Conservation (phyloP, 2,888 invertebrate genomes). For the Amiota mariae region DNA sequence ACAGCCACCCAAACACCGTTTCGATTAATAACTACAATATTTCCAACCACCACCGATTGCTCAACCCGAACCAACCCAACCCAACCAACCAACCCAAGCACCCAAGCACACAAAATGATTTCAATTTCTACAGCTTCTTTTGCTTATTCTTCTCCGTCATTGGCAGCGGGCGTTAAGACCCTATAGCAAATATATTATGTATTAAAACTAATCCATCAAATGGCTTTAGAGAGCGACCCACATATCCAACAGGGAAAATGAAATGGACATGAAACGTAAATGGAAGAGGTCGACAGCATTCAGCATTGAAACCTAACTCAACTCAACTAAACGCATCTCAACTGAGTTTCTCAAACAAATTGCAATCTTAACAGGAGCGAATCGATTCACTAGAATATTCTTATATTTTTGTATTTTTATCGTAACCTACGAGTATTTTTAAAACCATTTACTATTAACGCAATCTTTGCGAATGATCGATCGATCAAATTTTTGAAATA, state of each 20-base stretch:
- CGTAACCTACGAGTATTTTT: too few species aligned
- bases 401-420: too few species aligned
- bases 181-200: conserved; percentile 32
- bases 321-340: neutral
- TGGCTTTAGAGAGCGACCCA: conserved; percentile 55
- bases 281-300: neutral
- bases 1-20: conserved; percentile 25
- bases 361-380: neutral
- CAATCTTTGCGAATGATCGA: too few species aligned
- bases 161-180: conserved; percentile 32
- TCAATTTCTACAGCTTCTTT: conserved; percentile 49
- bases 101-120: conserved; percentile 48
- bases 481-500: too few species aligned
- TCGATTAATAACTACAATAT: conserved; percentile 35
- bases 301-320: neutral
- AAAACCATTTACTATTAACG: too few species aligned
- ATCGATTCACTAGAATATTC: too few species aligned
- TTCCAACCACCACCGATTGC: conserved; percentile 38
- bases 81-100: conserved; percentile 45
- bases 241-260: conserved; percentile 46
- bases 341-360: neutral
- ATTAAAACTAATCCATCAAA: conserved; percentile 66
- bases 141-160: conserved; percentile 31
- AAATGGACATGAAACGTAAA: neutral
- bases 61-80: conserved; percentile 58